Conservation (phyloP, 2,797 vertebrate genomes). For the Scomberomorus guttatus region DNA sequence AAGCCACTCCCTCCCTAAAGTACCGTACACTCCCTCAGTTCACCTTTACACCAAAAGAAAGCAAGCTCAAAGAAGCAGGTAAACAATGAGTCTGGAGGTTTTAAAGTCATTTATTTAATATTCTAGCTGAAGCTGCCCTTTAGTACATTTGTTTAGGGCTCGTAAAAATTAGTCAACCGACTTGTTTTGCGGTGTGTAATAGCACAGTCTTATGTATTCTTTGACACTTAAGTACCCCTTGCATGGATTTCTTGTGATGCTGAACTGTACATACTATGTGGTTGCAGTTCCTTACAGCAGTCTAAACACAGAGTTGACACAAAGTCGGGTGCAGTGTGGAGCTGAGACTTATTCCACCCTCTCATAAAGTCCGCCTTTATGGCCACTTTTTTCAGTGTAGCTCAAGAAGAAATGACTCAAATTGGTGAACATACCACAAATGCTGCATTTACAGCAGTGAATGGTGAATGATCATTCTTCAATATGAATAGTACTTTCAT, state of each 20-base stretch:
- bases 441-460: constrained; percentile 64
- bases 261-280: background rate
- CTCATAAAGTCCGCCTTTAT: constrained; percentile 78
- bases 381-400: constrained; percentile 32
- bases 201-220: background rate
- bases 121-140: background rate
- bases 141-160: background rate
- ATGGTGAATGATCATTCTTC: constrained; percentile 62
- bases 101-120: background rate
- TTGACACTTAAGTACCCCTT: constrained; percentile 2
- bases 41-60: background rate
- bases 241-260: constrained; percentile 26
- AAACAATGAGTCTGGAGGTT: background rate
- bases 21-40: constrained; percentile 26
- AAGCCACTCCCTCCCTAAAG: constrained; percentile 51
- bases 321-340: constrained; percentile 33
- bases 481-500: constrained; percentile 64
- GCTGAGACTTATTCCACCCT: constrained; percentile 73
- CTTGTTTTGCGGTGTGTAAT: background rate
- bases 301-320: constrained; percentile 46
- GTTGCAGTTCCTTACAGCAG: constrained; percentile 7
- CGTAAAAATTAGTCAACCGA: background rate
- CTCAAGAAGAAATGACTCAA: constrained; percentile 65
- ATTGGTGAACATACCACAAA: constrained; percentile 65
- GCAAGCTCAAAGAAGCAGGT: background rate